Evolutionary conservation across 2,113 vertebrate species (phyloP), one percentile per base, ranked within the genome.

Genomic region (Orthonyx spaldingii): DNA sequence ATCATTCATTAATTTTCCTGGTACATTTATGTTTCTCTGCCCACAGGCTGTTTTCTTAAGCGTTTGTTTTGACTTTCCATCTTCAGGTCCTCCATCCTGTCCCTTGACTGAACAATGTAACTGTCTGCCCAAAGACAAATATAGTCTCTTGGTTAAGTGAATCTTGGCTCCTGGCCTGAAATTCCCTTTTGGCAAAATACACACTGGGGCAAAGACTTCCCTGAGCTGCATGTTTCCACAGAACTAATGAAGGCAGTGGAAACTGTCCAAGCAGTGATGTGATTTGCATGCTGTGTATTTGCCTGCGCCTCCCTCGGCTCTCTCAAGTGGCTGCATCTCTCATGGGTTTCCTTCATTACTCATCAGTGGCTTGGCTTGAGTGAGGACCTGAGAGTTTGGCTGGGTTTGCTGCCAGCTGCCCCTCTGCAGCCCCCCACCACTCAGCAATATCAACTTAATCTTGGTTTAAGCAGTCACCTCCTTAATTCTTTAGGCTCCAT

Each of bases 121-220:
- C 83, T 74, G 88, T 91, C 92, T 95, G 85, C 76, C 88, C 88
- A 63, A 81, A 93, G 90, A 93, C 83, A 97, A 96, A 96, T 96
- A 90, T 22, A 95, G 87, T 35, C 95, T 44, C 79, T 86, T 90
- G 64, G 68, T 89, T 93, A 96, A 94, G 84, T 49, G 60, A 92
- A 76, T 75, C 65, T 87, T 95, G 96, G 96, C 96, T 87, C 69
- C 49, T 6, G 16, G 93, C 88, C 94, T 87, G 56, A 95, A 89
- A 90, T 57, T 93, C 26, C 33, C 79, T 94, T 93, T 78, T 91
- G 92, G 90, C 88, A 95, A 84, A 87, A 81, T 15, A 75, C 1
- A 0, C 83, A 71, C 4, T 2, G 79, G 90, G 86, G 87, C 85
- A 94, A 87, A 94, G 90, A 12, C 72, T 93, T 94, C 90, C 79